phyloP scores from a whole-genome alignment of 2,888 invertebrate species.

The Athetis lepigone region DNA sequence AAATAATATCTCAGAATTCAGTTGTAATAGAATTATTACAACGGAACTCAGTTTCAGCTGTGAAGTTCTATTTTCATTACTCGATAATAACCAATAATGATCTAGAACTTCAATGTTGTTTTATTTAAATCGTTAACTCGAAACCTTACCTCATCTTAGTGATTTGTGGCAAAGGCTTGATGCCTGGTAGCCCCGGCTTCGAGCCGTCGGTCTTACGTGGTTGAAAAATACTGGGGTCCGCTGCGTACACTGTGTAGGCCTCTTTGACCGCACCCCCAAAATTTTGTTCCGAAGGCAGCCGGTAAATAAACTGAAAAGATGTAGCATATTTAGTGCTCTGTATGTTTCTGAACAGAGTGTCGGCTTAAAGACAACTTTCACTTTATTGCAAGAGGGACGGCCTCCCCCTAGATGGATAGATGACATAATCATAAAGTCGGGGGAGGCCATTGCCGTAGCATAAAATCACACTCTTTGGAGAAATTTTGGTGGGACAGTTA shows the following conservation, averaged over 20 bases:
- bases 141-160: constrained; percentile 91
- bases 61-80: too few relatives aligned
- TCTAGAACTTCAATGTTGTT: background rate
- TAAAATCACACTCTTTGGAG: too few relatives aligned
- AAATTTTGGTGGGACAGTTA: too few relatives aligned
- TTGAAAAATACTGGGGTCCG: constrained; percentile 95
- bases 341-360: too few relatives aligned
- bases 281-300: constrained; percentile 93
- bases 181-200: constrained; percentile 81
- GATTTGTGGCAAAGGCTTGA: constrained; percentile 89
- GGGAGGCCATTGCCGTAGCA: too few relatives aligned
- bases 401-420: too few relatives aligned
- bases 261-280: constrained; percentile 94
- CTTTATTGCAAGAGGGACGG: too few relatives aligned
- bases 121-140: background rate
- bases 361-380: too few relatives aligned
- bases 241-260: constrained; percentile 94
- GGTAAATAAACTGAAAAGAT: constrained; percentile 93
- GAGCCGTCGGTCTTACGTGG: constrained; percentile 77
- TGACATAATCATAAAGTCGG: too few relatives aligned
- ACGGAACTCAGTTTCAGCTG: too few relatives aligned
- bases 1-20: background rate
- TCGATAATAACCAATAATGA: background rate
- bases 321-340: background rate
- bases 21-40: too few relatives aligned